These are phyloP conservation scores for Nowickia ferox DNA, from an alignment of 2,888 invertebrate genomes.

Conservation along the genomic window DNA sequence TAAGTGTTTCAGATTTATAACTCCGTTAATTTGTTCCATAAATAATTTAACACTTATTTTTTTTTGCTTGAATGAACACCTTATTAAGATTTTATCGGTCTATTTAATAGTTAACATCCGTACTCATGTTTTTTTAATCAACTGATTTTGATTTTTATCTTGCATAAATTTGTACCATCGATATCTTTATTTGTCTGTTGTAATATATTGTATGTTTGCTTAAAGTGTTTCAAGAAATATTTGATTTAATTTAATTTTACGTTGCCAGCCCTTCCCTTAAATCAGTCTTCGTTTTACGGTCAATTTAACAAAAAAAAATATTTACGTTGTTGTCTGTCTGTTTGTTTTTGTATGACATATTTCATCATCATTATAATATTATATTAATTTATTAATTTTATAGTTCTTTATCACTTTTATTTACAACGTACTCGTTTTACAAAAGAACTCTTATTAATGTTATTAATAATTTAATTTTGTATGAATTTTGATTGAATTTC, in stretches of 20 bases:
- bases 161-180: neutral
- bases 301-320: conserved; percentile 41
- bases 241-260: conserved; percentile 13
- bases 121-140: neutral
- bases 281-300: conserved; percentile 34
- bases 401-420: conserved; percentile 8
- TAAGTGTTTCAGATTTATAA: no score
- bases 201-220: neutral
- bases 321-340: neutral
- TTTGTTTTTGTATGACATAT: neutral
- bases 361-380: neutral
- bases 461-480: neutral
- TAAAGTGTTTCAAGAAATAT: neutral
- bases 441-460: conserved; percentile 15
- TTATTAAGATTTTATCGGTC: neutral
- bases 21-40: no score
- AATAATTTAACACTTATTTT: neutral
- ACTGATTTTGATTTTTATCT: neutral
- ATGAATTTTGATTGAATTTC: conserved; percentile 8
- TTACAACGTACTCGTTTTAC: neutral
- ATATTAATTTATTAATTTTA: conserved; percentile 32
- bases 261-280: conserved; percentile 15
- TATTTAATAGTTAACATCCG: neutral
- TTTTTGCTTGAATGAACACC: neutral
- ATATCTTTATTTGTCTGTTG: conserved; percentile 25